Base-by-base conservation (phyloP, 2,797 vertebrate genomes). In the Muraenolepis orangiensis region DNA sequence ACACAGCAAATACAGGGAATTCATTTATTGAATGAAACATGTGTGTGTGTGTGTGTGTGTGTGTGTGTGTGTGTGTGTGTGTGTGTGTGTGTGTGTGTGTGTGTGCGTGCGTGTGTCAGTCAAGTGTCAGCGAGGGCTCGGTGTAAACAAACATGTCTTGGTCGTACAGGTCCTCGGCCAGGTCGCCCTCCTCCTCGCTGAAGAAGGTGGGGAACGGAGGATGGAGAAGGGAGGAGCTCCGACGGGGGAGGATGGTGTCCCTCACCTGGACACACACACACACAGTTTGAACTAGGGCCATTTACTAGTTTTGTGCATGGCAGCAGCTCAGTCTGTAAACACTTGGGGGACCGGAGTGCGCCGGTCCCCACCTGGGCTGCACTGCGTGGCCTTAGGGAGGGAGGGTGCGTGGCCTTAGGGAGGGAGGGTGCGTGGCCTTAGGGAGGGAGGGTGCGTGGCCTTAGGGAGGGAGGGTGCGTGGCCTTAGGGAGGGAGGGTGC, bases 191-290 rank as follows among this genome's bases (percentile, higher is more conserved):
- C 72, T 94, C 95, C 81, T 98, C 96, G 28, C 92, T 91, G 81
- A 98, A 99, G 89, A 92, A 98, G 0, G 96, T 98, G 34, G 97
- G 97, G 82, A 99, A 99, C 0, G 96, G 97, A 13, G 94, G 94
- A 66, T 84, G 92, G 85, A 78, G 73, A 26, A 94, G 89, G 78
- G 87, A 85, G 74, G 89, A 78, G 10, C 82, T 80, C 73, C 90
- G 90, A 11, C 66, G 82, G 1, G 94, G 94, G 72, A 98, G 85
- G 0, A 40, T 11, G 2, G 94, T 93, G 74, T 99, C 97, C 81
- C n/a, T 92, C 75, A 99, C 80, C 97, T 99, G 86, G 69, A 40
- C 28, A 14, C 5, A 70, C 30, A 70, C 0, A 8, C 0, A 46
- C 64, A 30, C 20, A 71, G n/a, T n/a, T n/a, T n/a, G n/a, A n/a